phyloP scores from a whole-genome alignment of 2,113 vertebrate species.

The Rissa tridactyla region DNA sequence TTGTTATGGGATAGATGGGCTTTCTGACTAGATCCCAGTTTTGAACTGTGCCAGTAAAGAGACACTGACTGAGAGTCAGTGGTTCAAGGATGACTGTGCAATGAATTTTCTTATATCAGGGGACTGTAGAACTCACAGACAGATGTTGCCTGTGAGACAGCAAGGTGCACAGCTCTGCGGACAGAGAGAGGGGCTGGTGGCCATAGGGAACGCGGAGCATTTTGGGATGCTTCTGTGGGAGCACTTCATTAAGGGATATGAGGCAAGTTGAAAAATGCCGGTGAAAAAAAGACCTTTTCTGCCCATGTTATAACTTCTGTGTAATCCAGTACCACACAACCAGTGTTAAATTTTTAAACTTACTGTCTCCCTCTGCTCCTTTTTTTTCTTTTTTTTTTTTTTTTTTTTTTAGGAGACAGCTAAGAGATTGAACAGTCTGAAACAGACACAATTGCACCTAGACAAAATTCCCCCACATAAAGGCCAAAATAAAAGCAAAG shows the following conservation, averaged over 20 bases:
- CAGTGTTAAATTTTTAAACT: not conserved
- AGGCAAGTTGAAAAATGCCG: not conserved
- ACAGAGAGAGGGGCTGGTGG: not conserved
- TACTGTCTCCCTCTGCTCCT: not conserved
- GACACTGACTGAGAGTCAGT: accelerated
- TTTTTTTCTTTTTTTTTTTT: not conserved
- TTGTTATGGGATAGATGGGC: not conserved
- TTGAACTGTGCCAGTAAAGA: not conserved
- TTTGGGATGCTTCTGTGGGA: not conserved
- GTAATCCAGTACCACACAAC: not conserved
- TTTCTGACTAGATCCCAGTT: not conserved
- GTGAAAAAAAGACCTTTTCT: not conserved
- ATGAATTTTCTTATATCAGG: not conserved
- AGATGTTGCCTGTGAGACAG: not conserved
- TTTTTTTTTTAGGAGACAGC: not conserved
- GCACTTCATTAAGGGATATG: not conserved
- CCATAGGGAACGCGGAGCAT: accelerated
- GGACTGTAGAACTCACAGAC: not conserved
- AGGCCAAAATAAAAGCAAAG: constrained; percentile 18
- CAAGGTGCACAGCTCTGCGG: not conserved
- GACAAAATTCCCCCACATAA: not conserved
- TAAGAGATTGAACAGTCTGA: not conserved
- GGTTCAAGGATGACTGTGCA: not conserved
- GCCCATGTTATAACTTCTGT: not conserved
- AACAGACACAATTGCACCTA: not conserved